Evolutionary conservation across 2,888 invertebrate species (phyloP), one percentile per base, ranked within the genome.

Genomic region (Drosophila planitibia): DNA sequence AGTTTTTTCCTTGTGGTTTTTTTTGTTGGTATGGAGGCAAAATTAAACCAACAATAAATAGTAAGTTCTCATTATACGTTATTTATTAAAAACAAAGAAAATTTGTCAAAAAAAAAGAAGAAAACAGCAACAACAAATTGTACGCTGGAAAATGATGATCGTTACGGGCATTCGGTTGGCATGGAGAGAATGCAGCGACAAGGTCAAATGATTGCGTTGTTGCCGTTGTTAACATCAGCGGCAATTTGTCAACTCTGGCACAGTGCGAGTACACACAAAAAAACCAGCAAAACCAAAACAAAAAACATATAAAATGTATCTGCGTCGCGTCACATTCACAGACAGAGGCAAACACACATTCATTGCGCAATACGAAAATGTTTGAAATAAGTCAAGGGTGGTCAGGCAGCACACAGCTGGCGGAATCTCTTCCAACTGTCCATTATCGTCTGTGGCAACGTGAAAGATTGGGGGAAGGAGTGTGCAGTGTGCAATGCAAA

Each of bases 41-140:
- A 53, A 62, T 70, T 49, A 52, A 30, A 19, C 4, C 14, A 28
- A 25, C 51, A 59, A 47, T 22, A 32, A 55, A 33, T 37, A 16
- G 30, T 12, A 57, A 71, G 66, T 49, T 64, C 62, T 52, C 67
- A 86, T 86, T 83, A 80, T 81, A 62, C 63, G 69, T 81, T 81
- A 87, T 85, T 87, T 80, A 74, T 77, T 73, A 83, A 62, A 84
- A 89, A 89, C 85, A 84, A 81, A 81, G 83, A 87, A 82, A 87
- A 69, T 82, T 84, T 79, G 77, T 77, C 76, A 87, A 82, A 71
- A 52, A 19, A 25, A 25, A 63, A 33, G 14, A 3, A n/a, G 12
- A 28, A 37, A 54, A 14, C 7, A n/a, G 39, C 28, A 22, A 47
- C 12, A 41, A 78, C 79, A 78, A 86, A 78, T 84, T 86, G 75